Percentiles rank a stretch among this genome's conserved stretches.
These are phyloP conservation scores for Allophyes oxyacanthae DNA, from an alignment of 2,888 invertebrate genomes.

Conservation along the genomic window DNA sequence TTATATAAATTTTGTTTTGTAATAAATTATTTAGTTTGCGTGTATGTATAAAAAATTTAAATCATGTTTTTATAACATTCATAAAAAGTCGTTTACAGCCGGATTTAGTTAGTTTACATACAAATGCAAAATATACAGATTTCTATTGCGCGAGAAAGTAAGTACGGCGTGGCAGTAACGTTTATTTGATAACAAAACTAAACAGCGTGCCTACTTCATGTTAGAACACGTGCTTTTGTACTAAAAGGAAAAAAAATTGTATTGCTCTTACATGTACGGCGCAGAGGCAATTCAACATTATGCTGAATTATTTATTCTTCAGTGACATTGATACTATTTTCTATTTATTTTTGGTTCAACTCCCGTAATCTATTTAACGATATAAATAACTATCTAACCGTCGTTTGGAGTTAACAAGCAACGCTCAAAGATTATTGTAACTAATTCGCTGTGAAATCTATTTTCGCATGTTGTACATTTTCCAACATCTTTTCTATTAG, in stretches of 20 bases:
- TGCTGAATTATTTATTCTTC: conserved; percentile 13
- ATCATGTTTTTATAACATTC: not conserved
- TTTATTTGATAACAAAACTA: conserved; percentile 57
- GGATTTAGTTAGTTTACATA: not conserved
- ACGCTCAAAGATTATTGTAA: conserved; percentile 19
- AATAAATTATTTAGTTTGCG: too few relatives aligned
- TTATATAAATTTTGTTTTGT: too few relatives aligned
- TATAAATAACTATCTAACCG: conserved; percentile 19
- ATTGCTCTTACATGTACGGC: conserved; percentile 30
- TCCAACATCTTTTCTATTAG: conserved; percentile 14
- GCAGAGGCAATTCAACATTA: conserved; percentile 15
- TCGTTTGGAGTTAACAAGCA: conserved; percentile 6
- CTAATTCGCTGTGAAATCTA: conserved; percentile 29
- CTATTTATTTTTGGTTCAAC: conserved; percentile 6
- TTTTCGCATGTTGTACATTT: conserved; percentile 23
- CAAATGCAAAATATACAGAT: conserved; percentile 12
- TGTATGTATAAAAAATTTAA: too few relatives aligned
- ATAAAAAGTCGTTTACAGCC: not conserved
- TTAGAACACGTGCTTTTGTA: conserved; percentile 47
- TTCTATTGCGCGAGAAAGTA: conserved; percentile 34
- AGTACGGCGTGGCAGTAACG: conserved; percentile 31
- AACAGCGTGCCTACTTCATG: conserved; percentile 46
- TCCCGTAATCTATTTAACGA: conserved; percentile 7
- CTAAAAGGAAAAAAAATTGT: conserved; percentile 43
- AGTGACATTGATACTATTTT: conserved; percentile 9